Base-by-base conservation (phyloP, 2,797 vertebrate genomes). In the Lophius americanus region DNA sequence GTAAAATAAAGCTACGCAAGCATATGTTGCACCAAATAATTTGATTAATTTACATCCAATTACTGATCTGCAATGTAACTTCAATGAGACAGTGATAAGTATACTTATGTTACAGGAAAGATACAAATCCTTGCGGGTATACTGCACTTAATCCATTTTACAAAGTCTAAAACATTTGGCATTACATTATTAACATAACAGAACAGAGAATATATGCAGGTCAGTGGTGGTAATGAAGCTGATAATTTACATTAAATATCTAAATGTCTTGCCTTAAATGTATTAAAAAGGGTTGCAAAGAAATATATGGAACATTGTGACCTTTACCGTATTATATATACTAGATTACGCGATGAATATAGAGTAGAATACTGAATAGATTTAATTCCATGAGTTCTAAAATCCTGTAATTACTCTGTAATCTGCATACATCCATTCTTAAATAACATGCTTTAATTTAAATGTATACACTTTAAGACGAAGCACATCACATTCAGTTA, bases 21-120 rank as follows among this genome's bases (percentile, higher is more conserved):
- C 75, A 85, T 71, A 81, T 79, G 71, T 63, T 84, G 43, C 48
- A 46, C 51, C 47, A 73, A 84, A 83, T 73, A 75, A 76, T 51
- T 70, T 62, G 13, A 78, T 83, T 23, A 23, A 70, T 79, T 75
- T 73, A 75, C 70, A 14, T 36, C 52, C 58, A 65, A 66, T 75
- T 62, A 51, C 70, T 57, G 58, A 73, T 80, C 54, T 72, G 8
- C 63, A 56, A 69, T 64, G 46, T 68, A 71, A 59, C 60, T 59
- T 64, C 68, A 85, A 80, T 69, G 64, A 81, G 64, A 78, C 60
- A 52, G 49, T 69, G 76, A 81, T 36, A 56, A 77, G 60, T 71
- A 38, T 65, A n/a, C 14, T 39, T 56, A 8, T 67, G 51, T 48
- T 47, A 11, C 63, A 60, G 14, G 23, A 9, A 23, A 5, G 4